Conservation (phyloP, 2,888 invertebrate genomes). For the Hydriomena furcata region DNA sequence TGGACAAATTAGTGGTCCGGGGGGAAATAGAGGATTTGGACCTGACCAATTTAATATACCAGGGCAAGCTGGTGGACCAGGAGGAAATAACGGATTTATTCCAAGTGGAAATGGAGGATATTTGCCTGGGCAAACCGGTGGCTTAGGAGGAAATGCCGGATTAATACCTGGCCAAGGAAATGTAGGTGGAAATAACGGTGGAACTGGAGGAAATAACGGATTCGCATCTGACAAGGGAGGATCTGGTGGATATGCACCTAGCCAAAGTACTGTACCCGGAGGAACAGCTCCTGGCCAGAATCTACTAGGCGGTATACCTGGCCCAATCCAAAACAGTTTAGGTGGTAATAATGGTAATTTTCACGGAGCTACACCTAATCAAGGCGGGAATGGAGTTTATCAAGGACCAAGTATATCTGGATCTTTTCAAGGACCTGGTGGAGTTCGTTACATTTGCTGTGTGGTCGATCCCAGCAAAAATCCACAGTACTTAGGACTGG, state of each 20-base stretch:
- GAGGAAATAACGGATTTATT: conserved; percentile 18
- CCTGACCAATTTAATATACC: conserved; percentile 8
- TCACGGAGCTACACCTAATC: conserved; percentile 1
- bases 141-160: conserved; percentile 16
- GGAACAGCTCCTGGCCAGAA: conserved; percentile 17
- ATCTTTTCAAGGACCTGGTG: conserved; percentile 43
- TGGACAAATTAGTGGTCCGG: conserved; percentile 18
- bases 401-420: conserved; percentile 41
- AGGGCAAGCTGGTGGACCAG: conserved; percentile 16
- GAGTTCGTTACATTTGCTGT: conserved; percentile 51
- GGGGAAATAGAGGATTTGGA: conserved; percentile 2
- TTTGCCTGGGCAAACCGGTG: conserved; percentile 27
- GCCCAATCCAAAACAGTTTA: conserved; percentile 15
- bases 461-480: conserved; percentile 43
- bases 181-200: conserved; percentile 22
- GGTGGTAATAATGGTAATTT: conserved; percentile 2
- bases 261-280: conserved; percentile 3
- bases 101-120: conserved; percentile 27
- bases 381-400: conserved; percentile 10
- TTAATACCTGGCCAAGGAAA: conserved; percentile 34
- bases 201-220: neutral
- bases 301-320: conserved; percentile 7
- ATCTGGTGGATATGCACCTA: conserved; percentile 9
- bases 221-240: conserved; percentile 2
- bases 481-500: conserved; percentile 36